Base-by-base conservation (phyloP, 2,113 vertebrate species). In the Halcyon senegalensis region DNA sequence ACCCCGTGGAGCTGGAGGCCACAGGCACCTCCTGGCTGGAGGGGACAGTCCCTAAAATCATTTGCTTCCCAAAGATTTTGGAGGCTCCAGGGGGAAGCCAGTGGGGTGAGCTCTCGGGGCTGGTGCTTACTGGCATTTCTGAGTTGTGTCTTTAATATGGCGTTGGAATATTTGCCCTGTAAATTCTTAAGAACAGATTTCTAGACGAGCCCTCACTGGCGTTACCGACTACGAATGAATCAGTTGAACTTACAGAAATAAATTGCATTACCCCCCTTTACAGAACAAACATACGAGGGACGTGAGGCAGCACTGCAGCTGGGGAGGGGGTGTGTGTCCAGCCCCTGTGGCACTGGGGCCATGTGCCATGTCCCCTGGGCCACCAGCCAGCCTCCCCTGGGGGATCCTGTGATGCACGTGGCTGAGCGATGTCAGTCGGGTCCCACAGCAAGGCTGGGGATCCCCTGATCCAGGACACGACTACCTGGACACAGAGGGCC, bases 101-200 rank as follows among this genome's bases (percentile, higher is more conserved):
- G 14, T 16, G 8, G 51, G 51, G 51, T 53, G 51, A 53, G 51
- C 51, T 28, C 51, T 28, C 7, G 3, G 27, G 27, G 27, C 84
- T 28, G 93, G 70, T 82, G 86, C 95, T 92, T 17, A 14, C 10
- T n/a, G 94, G 95, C 88, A 43, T 96, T 93, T 90, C 85, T 97
- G 97, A 98, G 90, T 93, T 95, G 97, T 98, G 91, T 87, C 95
- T 98, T 97, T 97, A 98, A 98, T 98, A 96, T 25, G 8, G 89
- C 9, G 9, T 81, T 58, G 44, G 94, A 94, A 97, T 97, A 97
- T 98, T 97, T 97, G 88, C 69, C 82, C 93, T 87, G 97, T 98
- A 97, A 98, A 98, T 98, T 95, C 96, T 86, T 78, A 79, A 93
- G 93, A 96, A 72, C 82, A 94, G 96, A 97, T 97, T 96, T 97